phyloP scores from a whole-genome alignment of 2,888 invertebrate species.

The Thyatira batis region DNA sequence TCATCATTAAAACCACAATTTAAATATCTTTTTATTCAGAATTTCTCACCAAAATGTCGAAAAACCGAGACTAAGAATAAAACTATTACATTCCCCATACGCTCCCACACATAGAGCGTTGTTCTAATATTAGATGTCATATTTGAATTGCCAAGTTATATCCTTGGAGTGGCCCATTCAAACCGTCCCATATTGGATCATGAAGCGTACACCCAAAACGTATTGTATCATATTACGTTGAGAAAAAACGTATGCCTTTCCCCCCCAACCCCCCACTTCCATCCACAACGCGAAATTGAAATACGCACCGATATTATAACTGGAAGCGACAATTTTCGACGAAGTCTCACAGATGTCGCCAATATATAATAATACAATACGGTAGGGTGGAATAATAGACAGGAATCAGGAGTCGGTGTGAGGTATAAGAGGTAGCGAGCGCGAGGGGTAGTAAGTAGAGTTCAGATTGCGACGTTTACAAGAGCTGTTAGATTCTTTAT shows the following conservation, averaged over 20 bases:
- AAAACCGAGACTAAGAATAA: too few relatives aligned
- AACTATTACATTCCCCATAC: too few relatives aligned
- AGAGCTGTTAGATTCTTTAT: too few relatives aligned
- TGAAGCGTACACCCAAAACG: not conserved
- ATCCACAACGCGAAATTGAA: conserved; percentile 35
- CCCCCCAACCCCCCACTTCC: too few relatives aligned
- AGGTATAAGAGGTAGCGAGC: not conserved
- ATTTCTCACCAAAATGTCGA: too few relatives aligned
- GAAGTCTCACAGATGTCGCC: conserved; percentile 52
- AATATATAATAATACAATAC: conserved; percentile 53
- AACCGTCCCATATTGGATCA: not conserved
- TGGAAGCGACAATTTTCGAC: conserved; percentile 48
- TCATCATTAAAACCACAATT: too few relatives aligned
- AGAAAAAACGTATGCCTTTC: conserved; percentile 22
- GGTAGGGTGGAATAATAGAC: conserved; percentile 34
- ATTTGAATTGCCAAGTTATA: not conserved
- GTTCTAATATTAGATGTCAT: not conserved
- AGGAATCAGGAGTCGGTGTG: conserved; percentile 23
- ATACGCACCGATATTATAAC: conserved; percentile 33
- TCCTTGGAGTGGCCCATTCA: not conserved
- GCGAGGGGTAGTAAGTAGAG: not conserved
- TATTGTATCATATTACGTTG: not conserved
- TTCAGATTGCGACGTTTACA: too few relatives aligned
- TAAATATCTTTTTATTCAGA: too few relatives aligned
- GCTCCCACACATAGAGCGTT: too few relatives aligned